phyloP scores from a whole-genome alignment of 2,888 invertebrate species.

The Synanthedon myopaeformis region DNA sequence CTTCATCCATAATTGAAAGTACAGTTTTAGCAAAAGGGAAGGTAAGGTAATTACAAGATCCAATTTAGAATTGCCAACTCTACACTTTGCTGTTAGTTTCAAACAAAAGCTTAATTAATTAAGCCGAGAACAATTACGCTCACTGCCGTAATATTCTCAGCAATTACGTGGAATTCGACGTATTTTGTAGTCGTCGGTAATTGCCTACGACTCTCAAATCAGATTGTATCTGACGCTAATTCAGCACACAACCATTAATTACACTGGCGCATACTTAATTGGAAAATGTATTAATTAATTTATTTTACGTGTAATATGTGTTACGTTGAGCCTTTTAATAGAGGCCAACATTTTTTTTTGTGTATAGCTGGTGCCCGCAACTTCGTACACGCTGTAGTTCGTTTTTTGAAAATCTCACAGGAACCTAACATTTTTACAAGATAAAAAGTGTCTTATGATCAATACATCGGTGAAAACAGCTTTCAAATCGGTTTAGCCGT shows the following conservation, averaged over 20 bases:
- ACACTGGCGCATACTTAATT: conserved; percentile 35
- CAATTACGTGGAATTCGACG: conserved; percentile 66
- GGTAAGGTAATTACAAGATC: conserved; percentile 70
- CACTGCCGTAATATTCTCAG: conserved; percentile 68
- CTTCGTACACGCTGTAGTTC: too few relatives aligned
- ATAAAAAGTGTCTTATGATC: too few relatives aligned
- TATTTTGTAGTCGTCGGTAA: conserved; percentile 64
- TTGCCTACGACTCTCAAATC: conserved; percentile 58
- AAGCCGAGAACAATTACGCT: conserved; percentile 71
- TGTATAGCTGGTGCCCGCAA: too few relatives aligned
- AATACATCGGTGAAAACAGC: too few relatives aligned
- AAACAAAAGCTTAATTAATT: conserved; percentile 72
- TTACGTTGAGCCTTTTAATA: too few relatives aligned
- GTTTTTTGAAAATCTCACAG: too few relatives aligned
- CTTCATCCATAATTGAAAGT: conserved; percentile 66
- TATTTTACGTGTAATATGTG: conserved; percentile 4
- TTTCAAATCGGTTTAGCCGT: too few relatives aligned
- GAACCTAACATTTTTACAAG: too few relatives aligned
- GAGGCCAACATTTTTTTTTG: too few relatives aligned
- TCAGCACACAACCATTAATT: conserved; percentile 60
- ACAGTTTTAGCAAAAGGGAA: conserved; percentile 63
- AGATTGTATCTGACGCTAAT: conserved; percentile 62
- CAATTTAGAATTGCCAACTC: conserved; percentile 71
- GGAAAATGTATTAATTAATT: conserved; percentile 63
- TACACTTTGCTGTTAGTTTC: conserved; percentile 71